A percentile compares a stretch with the other conserved stretches of the same genome.
These are phyloP conservation scores for Machaerirhynchus nigripectus DNA, from an alignment of 2,113 vertebrate genomes.

Conservation along the genomic window DNA sequence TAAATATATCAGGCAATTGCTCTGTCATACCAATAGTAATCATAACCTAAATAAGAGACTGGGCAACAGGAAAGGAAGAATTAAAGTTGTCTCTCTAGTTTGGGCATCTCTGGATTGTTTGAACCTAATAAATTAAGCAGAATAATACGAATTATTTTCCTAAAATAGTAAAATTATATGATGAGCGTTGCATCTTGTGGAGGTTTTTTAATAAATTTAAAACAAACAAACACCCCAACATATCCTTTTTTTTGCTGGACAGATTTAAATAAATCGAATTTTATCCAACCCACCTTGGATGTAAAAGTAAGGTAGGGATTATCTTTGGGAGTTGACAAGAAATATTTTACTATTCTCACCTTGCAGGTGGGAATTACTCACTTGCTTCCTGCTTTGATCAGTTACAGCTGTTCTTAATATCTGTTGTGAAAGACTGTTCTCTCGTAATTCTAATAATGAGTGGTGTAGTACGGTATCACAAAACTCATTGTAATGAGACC, in stretches of 20 bases:
- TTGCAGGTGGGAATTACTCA: background rate
- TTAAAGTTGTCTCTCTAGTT: background rate
- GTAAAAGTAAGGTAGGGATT: background rate
- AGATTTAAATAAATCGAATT: background rate
- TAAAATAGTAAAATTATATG: background rate
- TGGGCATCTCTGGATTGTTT: background rate
- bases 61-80: background rate
- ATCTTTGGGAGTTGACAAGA: background rate
- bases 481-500: background rate
- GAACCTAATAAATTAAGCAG: background rate
- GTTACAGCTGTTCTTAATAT: background rate
- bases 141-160: background rate
- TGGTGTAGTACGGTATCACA: background rate
- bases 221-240: background rate
- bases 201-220: background rate
- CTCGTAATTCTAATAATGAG: background rate
- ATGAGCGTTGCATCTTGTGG: background rate
- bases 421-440: background rate
- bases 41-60: background rate
- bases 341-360: background rate
- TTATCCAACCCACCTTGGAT: background rate
- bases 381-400: background rate
- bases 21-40: background rate
- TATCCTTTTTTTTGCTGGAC: background rate
- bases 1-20: background rate